phyloP scores from a whole-genome alignment of 2,797 vertebrate genomes.

The Acanthiza pusilla region DNA sequence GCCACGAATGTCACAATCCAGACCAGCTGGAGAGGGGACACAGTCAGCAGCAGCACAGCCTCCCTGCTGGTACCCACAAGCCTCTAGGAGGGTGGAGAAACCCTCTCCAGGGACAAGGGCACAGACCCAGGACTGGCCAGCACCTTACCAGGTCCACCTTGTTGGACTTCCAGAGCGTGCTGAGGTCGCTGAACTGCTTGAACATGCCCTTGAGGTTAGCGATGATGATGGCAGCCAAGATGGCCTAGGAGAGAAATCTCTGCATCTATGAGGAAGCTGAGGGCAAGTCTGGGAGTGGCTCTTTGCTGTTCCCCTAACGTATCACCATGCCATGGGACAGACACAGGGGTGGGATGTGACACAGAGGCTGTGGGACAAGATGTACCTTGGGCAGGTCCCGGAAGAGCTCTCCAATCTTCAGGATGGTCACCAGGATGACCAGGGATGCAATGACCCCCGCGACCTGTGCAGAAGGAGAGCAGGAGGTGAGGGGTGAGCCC shows the following conservation, averaged over 20 bases:
- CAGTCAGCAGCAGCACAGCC: neutral
- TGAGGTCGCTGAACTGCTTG: constrained; percentile 86
- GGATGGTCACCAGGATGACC: constrained; percentile 86
- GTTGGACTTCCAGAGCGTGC: constrained; percentile 84
- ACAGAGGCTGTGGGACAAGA: neutral
- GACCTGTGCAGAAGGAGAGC: constrained; percentile 72
- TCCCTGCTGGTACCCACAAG: fast-evolving
- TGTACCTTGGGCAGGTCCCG: constrained; percentile 88
- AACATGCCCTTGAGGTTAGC: constrained; percentile 93
- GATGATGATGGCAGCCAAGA: constrained; percentile 86
- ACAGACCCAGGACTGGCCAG: neutral
- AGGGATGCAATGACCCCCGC: constrained; percentile 85
- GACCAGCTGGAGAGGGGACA: constrained; percentile 75
- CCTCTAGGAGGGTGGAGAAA: neutral
- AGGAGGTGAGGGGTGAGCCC: fast-evolving
- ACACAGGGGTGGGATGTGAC: neutral
- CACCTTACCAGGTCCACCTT: constrained; percentile 85
- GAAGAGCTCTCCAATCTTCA: constrained; percentile 90
- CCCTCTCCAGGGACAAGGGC: neutral
- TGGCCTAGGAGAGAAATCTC: constrained; percentile 77
- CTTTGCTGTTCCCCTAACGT: neutral
- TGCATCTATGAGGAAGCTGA: neutral
- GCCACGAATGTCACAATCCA: constrained; percentile 91
- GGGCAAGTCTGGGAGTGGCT: neutral
- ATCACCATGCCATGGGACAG: neutral